Conservation (phyloP, 2,888 invertebrate genomes). For the Mantis religiosa region DNA sequence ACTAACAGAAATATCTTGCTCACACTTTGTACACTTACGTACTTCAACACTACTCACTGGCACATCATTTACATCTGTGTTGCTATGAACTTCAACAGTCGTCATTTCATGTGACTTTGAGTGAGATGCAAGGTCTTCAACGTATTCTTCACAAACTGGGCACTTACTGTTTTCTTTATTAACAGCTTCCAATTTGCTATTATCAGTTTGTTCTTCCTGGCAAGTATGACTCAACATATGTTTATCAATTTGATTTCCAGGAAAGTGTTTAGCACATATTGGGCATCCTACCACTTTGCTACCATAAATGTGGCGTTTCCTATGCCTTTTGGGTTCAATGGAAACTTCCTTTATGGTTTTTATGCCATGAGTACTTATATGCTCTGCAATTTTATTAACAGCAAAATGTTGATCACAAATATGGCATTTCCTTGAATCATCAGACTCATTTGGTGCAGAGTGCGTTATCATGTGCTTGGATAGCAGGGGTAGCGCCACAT, state of each 20-base stretch:
- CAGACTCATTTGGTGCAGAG: not conserved
- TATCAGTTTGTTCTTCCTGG: not conserved
- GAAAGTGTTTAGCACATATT: not conserved
- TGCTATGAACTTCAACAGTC: not conserved
- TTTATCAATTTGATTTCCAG: not conserved
- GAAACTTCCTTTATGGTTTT: not conserved
- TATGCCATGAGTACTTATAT: not conserved
- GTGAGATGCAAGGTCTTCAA: not conserved
- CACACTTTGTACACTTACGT: slow-evolving; percentile 62
- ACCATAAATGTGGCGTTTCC: not conserved
- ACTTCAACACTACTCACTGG: slow-evolving; percentile 38
- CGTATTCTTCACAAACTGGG: not conserved
- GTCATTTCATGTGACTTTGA: not conserved
- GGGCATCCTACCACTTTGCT: not conserved
- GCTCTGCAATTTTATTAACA: not conserved
- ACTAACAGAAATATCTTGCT: slow-evolving; percentile 54
- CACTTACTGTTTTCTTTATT: slow-evolving; percentile 32
- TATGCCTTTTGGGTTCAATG: not conserved
- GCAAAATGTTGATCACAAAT: not conserved
- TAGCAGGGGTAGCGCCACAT: not conserved
- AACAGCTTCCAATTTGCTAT: not conserved
- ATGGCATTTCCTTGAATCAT: not conserved
- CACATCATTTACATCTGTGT: slow-evolving; percentile 24
- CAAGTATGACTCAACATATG: not conserved
- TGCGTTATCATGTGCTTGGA: not conserved